A percentile compares a stretch with the other conserved stretches of the same genome.
Conservation (phyloP, 2,888 invertebrate genomes). For the Pelosia muscerda region DNA sequence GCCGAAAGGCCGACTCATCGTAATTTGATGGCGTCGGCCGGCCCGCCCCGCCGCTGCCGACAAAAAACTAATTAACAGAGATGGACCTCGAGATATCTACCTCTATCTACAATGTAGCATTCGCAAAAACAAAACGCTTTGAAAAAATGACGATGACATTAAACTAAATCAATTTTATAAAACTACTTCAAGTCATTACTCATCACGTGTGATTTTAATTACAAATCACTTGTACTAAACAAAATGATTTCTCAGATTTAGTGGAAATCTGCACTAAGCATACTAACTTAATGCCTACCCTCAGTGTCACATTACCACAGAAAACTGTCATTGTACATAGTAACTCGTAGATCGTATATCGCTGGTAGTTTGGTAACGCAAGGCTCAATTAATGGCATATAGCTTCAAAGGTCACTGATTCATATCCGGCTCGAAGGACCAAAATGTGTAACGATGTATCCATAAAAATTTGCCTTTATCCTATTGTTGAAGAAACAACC, state of each 20-base stretch:
- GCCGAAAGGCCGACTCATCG: slow-evolving; percentile 86
- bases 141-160: slow-evolving; percentile 60
- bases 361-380: slow-evolving; percentile 32
- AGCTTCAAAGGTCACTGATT: too few species aligned
- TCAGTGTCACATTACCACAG: slow-evolving; percentile 51
- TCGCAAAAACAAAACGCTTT: slow-evolving; percentile 68
- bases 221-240: slow-evolving; percentile 36
- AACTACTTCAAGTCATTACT: slow-evolving; percentile 34
- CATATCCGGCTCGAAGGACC: background rate
- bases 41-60: slow-evolving; percentile 76
- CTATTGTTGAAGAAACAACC: background rate
- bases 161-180: slow-evolving; percentile 60
- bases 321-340: slow-evolving; percentile 46
- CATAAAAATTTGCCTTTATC: background rate
- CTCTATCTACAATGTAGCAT: slow-evolving; percentile 67
- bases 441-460: background rate
- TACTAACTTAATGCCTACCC: too few species aligned
- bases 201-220: slow-evolving; percentile 34
- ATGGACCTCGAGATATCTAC: slow-evolving; percentile 70
- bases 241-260: slow-evolving; percentile 35
- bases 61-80: slow-evolving; percentile 87
- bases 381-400: too few species aligned
- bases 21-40: slow-evolving; percentile 86
- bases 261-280: slow-evolving; percentile 44
- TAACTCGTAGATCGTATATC: slow-evolving; percentile 43